Evolutionary conservation across 2,113 vertebrate species (phyloP), one percentile per base, ranked within the genome.

Genomic region (Panthera uncia): DNA sequence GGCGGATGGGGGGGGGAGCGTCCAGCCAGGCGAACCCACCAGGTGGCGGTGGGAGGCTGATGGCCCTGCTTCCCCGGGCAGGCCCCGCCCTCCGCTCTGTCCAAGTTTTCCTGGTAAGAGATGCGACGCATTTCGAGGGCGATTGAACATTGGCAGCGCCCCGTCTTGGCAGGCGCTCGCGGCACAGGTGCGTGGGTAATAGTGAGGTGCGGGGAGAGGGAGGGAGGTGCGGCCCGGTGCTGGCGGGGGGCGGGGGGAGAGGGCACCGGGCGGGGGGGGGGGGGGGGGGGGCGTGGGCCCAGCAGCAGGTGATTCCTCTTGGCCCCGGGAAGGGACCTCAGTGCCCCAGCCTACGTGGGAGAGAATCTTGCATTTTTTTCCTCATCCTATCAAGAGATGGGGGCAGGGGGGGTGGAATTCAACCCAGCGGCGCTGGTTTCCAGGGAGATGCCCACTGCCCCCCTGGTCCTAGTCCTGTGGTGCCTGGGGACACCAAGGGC

Each of bases 151-250:
- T 5, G 50, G 18, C 38, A 21, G 25, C 1, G 0, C 33, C 0
- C 3, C 1, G 61, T 21, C 1, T 9, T 71, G 57, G 41, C 41
- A 93, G 85, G n/a, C 2, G 14, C 14, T 0, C 0, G 13, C 0
- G 1, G 79, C 7, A 7, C 92, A 88, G 68, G 81, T 94, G 69
- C 83, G 73, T 41, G 90, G 19, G n/a, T 91, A 87, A 91, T 69
- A 29, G 80, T 74, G 96, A 88, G 33, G 19, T 15, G 29, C 2
- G 1, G 91, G 71, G 45, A 84, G 90, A 45, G 1, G 23, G 4
- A 4, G 0, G 0, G n/a, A 31, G 52, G 45, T 4, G 31, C 14
- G 45, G 45, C 55, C 9, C 31, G 18, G 92, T 48, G 52, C 52
- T 80, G 85, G 29, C 18, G 29, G 48, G 25, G 0, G 19, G 83